Percentiles rank a stretch among this genome's conserved stretches.
Evolutionary conservation across 2,113 vertebrate genomes (phyloP).

Genomic region (Holacanthus passer): DNA sequence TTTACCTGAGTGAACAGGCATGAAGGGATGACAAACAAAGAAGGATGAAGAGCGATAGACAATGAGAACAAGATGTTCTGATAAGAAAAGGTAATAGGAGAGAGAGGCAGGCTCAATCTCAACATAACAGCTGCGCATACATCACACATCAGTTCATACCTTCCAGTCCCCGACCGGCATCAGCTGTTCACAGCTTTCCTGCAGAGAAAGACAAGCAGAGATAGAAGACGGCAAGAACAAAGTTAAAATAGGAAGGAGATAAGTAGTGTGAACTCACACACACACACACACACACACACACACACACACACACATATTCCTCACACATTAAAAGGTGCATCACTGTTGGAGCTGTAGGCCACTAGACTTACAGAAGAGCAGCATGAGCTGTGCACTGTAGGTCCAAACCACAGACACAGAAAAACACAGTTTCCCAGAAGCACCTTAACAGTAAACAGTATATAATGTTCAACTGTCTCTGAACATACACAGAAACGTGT

Average conservation of each 20-base stretch:
- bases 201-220: slow-evolving; percentile 55
- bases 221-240: neutral
- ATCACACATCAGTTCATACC: slow-evolving; percentile 83
- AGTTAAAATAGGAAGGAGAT: neutral
- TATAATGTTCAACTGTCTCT: neutral
- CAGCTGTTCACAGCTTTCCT: slow-evolving; percentile 93
- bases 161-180: slow-evolving; percentile 92
- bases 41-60: neutral
- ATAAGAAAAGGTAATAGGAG: neutral
- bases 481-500: neutral
- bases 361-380: slow-evolving; percentile 23
- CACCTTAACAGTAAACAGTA: slow-evolving; percentile 1
- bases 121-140: neutral
- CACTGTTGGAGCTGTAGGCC: slow-evolving; percentile 21
- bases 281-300: slow-evolving; percentile 20
- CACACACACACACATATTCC: neutral
- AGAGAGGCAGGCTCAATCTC: no score
- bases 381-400: slow-evolving; percentile 18
- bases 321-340: slow-evolving; percentile 14
- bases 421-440: slow-evolving; percentile 56
- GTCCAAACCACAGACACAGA: slow-evolving; percentile 55
- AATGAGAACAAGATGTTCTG: neutral
- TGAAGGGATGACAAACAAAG: neutral
- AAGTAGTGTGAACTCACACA: neutral
- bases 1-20: neutral